These are phyloP conservation scores for Apostichopus californicus DNA, from an alignment of 35 echinoderm and acorn worm species.

Conservation along the genomic window DNA sequence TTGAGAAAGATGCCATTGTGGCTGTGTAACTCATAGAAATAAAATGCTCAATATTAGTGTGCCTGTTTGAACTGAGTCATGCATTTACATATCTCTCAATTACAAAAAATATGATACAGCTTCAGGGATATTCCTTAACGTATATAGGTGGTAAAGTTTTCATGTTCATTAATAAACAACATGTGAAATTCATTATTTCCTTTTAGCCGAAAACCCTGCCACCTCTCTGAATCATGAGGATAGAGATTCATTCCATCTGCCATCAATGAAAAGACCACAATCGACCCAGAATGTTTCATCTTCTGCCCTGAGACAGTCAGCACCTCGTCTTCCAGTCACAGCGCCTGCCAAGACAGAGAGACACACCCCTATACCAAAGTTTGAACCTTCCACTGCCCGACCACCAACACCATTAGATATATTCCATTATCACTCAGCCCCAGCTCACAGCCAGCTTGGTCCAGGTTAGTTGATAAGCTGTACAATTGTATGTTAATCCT, in stretches of 20 bases:
- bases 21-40: too few relatives aligned
- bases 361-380: conserved; percentile 73
- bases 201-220: conserved; percentile 88
- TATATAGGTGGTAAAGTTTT: neutral
- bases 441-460: conserved; percentile 78
- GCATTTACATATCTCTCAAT: too few relatives aligned
- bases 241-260: conserved; percentile 68
- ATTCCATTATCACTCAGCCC: conserved; percentile 95
- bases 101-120: too few relatives aligned
- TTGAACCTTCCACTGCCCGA: conserved; percentile 71
- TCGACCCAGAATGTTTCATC: conserved; percentile 28
- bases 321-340: conserved; percentile 52
- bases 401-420: conserved; percentile 89
- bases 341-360: conserved; percentile 55
- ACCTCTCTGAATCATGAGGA: conserved; percentile 73
- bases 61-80: too few relatives aligned
- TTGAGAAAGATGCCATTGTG: too few relatives aligned
- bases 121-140: too few relatives aligned
- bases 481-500: too few relatives aligned
- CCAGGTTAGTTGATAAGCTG: conserved; percentile 66
- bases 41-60: too few relatives aligned
- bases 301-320: neutral
- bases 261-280: conserved; percentile 35
- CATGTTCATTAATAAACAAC: too few relatives aligned
- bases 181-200: neutral